Evolutionary conservation across 2,888 invertebrate genomes (phyloP), one percentile per base, ranked within the genome.

Genomic region (Cephus runcator): DNA sequence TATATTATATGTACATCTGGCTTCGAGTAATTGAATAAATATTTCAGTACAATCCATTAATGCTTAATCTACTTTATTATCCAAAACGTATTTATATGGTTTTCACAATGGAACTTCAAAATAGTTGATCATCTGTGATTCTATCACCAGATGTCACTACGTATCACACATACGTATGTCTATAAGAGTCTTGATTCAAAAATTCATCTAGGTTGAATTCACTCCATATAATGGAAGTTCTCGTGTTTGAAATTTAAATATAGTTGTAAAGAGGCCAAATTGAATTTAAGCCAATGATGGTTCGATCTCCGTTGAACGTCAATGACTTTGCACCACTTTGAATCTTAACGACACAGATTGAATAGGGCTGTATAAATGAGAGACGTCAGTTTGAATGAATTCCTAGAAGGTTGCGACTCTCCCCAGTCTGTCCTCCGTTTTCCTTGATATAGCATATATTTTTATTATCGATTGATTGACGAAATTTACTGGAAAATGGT

Each of bases 401-500:
- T 76, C 77, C 77, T 73, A 78, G 80, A 78, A 80, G 81, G 75
- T 80, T 76, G 71, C 80, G 78, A 80, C 82, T 79, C 79, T 81
- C 79, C 78, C 79, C 81, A 75, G 81, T 81, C 84, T 84, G 1
- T 40, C 1, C 40, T 23, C 2, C 23, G 0, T 40, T 40, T 56
- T 23, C 23, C 9, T 56, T 23, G 23, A 56, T 15, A 2, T 56
- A 23, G 23, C 56, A 56, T 9, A 6, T 9, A 23, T 23, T 56
- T 6, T 56, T 56, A 83, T 83, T 82, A 76, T 76, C 78, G 80
- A 69, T 82, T 87, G 87, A 86, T 86, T 87, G 87, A 87, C 87
- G 86, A 87, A 84, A 81, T 81, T 81, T 77, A 76, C 77, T 76
- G 73, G 79, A 81, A 79, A 79, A 82, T 78, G 81, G 77, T 81